These are phyloP conservation scores for Natrix natrix DNA, from an alignment of 2,797 vertebrate genomes.

Conservation along the genomic window DNA sequence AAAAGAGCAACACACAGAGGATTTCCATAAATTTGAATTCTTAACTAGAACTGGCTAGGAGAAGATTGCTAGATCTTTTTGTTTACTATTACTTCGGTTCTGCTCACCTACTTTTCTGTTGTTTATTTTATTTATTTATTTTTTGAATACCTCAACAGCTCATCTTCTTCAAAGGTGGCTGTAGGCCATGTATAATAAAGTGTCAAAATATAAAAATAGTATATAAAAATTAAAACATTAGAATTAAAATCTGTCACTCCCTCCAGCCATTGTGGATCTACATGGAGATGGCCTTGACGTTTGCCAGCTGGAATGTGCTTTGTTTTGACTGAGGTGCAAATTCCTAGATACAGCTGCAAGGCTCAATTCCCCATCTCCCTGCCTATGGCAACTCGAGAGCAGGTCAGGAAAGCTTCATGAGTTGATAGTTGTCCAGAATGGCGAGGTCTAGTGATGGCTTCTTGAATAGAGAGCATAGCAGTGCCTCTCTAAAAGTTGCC, in stretches of 20 bases:
- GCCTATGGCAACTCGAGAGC: no score
- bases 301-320: no score
- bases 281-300: no score
- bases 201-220: background rate
- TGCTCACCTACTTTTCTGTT: no score
- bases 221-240: background rate
- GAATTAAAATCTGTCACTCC: background rate
- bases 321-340: no score
- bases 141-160: background rate
- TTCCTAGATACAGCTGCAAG: no score
- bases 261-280: no score
- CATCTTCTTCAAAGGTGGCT: background rate
- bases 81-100: background rate
- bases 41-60: background rate
- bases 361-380: no score
- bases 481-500: background rate
- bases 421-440: background rate
- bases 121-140: background rate
- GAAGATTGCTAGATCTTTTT: background rate
- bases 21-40: background rate
- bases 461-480: background rate
- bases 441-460: background rate
- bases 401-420: no score
- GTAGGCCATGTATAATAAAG: background rate
- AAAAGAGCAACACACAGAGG: background rate